Evolutionary conservation across 2,797 vertebrate species (phyloP).

Genomic region (Hozukius guyotensis): DNA sequence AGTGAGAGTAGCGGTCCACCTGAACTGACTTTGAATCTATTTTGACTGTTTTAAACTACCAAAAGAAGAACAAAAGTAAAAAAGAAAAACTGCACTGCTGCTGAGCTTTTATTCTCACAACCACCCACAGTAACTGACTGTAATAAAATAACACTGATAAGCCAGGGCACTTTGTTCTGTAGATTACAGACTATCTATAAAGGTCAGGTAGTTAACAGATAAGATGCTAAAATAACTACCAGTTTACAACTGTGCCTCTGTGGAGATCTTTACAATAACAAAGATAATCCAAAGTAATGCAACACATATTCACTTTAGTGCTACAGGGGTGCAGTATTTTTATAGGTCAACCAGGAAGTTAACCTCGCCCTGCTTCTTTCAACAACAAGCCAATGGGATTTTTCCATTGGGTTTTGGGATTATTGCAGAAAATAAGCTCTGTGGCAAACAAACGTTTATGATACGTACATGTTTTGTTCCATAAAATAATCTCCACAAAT

Average conservation of each 20-base stretch:
- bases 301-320: background rate
- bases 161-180: slow-evolving; percentile 46
- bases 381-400: fast-evolving
- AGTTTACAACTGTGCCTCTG: slow-evolving; percentile 3
- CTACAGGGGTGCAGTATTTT: background rate
- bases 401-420: background rate
- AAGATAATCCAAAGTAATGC: background rate
- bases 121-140: background rate
- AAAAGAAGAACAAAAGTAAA: slow-evolving; percentile 4
- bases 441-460: background rate
- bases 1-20: background rate
- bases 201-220: slow-evolving; percentile 33
- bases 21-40: background rate
- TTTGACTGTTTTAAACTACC: background rate
- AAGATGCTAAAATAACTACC: slow-evolving; percentile 18
- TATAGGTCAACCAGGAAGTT: no score
- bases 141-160: slow-evolving; percentile 47
- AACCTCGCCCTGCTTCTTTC: no score
- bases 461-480: background rate
- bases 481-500: background rate
- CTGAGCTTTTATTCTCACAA: background rate
- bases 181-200: slow-evolving; percentile 39
- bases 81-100: background rate
- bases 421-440: background rate
- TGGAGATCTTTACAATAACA: background rate